phyloP scores from a whole-genome alignment of 2,113 vertebrate species.

The Marcusenius ussheri region DNA sequence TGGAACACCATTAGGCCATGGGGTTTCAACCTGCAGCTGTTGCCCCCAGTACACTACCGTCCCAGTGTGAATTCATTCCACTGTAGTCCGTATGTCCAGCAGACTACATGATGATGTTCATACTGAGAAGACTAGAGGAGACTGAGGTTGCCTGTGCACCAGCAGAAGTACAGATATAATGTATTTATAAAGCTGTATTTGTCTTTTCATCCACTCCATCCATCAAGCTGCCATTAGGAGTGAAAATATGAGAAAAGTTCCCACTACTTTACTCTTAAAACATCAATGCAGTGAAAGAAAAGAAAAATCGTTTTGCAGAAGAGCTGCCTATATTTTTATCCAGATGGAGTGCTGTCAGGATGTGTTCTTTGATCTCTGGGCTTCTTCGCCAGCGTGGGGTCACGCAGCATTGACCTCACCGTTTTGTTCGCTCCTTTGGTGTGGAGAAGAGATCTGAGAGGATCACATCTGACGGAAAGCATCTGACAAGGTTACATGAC shows the following conservation, averaged over 20 bases:
- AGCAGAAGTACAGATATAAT: not conserved
- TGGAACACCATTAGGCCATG: not conserved
- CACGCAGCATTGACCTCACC: not conserved
- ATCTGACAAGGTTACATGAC: not conserved
- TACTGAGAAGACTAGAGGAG: not conserved
- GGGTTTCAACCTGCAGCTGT: not conserved
- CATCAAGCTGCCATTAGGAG: not conserved
- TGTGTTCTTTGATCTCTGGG: not conserved
- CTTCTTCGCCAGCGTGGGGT: not conserved
- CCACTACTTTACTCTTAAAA: not conserved
- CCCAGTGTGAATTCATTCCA: not conserved
- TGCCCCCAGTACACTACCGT: not conserved
- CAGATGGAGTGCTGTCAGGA: not conserved
- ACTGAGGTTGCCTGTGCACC: not conserved
- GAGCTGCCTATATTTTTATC: not conserved
- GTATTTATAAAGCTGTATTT: not conserved
- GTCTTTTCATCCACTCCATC: not conserved
- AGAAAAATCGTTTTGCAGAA: not conserved
- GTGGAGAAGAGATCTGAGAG: not conserved
- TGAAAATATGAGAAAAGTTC: not conserved
- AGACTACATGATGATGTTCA: not conserved
- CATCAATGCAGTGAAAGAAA: not conserved
- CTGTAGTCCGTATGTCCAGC: not conserved
- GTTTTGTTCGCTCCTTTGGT: not conserved
- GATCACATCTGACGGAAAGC: not conserved